These are phyloP conservation scores for Sphaerolaimus hirsutus DNA, from an alignment of 2,888 invertebrate genomes.

Conservation along the genomic window DNA sequence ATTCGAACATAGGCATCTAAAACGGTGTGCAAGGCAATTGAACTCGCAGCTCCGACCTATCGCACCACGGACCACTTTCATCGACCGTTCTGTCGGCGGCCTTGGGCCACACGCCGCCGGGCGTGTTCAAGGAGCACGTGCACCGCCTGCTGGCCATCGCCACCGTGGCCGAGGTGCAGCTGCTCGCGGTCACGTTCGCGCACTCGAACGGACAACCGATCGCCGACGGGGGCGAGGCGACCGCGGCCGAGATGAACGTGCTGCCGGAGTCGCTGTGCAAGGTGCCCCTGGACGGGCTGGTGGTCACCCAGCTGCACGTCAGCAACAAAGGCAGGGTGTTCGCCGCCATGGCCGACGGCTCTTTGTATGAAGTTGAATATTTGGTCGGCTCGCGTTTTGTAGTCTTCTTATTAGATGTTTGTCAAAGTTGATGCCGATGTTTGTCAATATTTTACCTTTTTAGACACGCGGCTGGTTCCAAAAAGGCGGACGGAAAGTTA, in stretches of 20 bases:
- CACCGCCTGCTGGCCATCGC: conserved; percentile 69
- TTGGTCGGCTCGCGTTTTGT: conserved; percentile 35
- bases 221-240: background rate
- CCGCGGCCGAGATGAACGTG: conserved; percentile 46
- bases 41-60: conserved; percentile 50
- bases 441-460: conserved; percentile 5
- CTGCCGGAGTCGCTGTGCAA: conserved; percentile 59
- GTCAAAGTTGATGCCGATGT: too few relatives aligned
- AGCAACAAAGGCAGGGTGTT: conserved; percentile 66
- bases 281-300: conserved; percentile 15
- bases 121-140: conserved; percentile 39
- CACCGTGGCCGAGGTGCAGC: conserved; percentile 76
- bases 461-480: conserved; percentile 56
- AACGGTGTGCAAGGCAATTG: too few relatives aligned
- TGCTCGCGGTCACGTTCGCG: conserved; percentile 46
- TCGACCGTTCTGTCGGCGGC: conserved; percentile 82
- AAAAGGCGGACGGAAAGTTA: conserved; percentile 73
- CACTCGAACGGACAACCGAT: conserved; percentile 12
- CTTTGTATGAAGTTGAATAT: conserved; percentile 75
- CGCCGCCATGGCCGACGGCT: conserved; percentile 76
- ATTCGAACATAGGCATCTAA: too few relatives aligned
- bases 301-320: conserved; percentile 39
- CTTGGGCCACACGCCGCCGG: conserved; percentile 52
- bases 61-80: conserved; percentile 79
- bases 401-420: background rate